Evolutionary conservation across 1,140 invertebrate genomes (phyloP).

Genomic region (Sitodiplosis mosellana): DNA sequence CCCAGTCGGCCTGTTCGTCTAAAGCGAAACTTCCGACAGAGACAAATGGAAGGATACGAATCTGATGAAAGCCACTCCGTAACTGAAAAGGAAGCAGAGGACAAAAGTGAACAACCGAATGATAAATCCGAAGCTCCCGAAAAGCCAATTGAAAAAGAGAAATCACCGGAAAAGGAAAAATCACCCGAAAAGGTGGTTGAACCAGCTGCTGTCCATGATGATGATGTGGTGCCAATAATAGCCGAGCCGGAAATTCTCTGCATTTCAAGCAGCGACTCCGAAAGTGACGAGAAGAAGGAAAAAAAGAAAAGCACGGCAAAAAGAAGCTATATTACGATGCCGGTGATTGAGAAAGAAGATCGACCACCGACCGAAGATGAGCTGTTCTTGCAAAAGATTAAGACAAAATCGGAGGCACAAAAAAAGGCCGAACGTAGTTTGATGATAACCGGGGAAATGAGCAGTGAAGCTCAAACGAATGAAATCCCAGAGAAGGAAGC

Average conservation of each 20-base stretch:
- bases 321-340: background rate
- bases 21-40: slow-evolving; percentile 27
- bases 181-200: background rate
- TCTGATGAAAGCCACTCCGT: slow-evolving; percentile 6
- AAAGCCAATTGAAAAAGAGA: slow-evolving; percentile 2
- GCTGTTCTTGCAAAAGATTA: background rate
- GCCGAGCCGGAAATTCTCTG: slow-evolving; percentile 18
- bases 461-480: background rate
- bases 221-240: slow-evolving; percentile 20
- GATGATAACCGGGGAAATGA: too few relatives aligned
- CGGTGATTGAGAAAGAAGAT: too few relatives aligned
- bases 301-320: background rate
- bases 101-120: background rate
- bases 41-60: slow-evolving; percentile 23
- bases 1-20: slow-evolving; percentile 19
- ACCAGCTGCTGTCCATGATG: background rate
- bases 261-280: slow-evolving; percentile 16
- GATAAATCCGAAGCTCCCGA: background rate
- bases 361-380: background rate
- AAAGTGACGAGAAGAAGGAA: background rate
- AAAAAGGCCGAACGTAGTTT: background rate
- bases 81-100: background rate
- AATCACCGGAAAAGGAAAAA: background rate
- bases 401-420: too few relatives aligned
- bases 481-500: background rate